A percentile compares a stretch with the other conserved stretches of the same genome.
Evolutionary conservation across 2,113 vertebrate species (phyloP).

Genomic region (Percina caprodes): DNA sequence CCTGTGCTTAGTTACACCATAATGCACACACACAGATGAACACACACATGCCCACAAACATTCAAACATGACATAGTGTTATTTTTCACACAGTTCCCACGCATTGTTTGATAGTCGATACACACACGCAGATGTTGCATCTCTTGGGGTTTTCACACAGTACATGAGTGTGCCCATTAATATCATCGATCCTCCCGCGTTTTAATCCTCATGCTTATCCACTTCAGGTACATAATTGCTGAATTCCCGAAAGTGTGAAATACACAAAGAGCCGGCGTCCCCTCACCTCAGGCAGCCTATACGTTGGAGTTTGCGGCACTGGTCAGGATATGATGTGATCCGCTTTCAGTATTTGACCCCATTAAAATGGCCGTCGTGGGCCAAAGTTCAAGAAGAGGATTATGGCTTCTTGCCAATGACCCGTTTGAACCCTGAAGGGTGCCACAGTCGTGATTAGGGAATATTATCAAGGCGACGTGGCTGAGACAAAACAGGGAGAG

Average conservation of each 20-base stretch:
- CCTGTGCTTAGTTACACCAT: conserved; percentile 70
- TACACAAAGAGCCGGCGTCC: conserved; percentile 25
- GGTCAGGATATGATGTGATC: conserved; percentile 62
- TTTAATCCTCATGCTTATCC: conserved; percentile 68
- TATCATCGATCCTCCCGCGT: conserved; percentile 59
- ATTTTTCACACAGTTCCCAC: conserved; percentile 26
- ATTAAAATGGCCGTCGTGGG: conserved; percentile 59
- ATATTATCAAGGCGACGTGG: conserved; percentile 53
- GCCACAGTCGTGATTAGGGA: conserved; percentile 51
- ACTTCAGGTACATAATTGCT: conserved; percentile 48
- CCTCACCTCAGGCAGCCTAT: conserved; percentile 7
- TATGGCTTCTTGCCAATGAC: conserved; percentile 63
- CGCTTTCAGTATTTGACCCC: conserved; percentile 69
- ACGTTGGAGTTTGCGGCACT: conserved; percentile 25
- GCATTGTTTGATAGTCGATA: conserved; percentile 34
- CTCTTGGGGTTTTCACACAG: conserved; percentile 8
- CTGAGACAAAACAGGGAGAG: not conserved
- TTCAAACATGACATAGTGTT: conserved; percentile 19
- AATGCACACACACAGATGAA: conserved; percentile 50
- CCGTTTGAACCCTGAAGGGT: conserved; percentile 61
- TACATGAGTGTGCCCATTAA: conserved; percentile 38
- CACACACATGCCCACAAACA: conserved; percentile 33
- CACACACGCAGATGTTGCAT: conserved; percentile 28
- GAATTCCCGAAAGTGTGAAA: conserved; percentile 31
- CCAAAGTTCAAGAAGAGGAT: conserved; percentile 73